phyloP scores from a whole-genome alignment of 2,888 invertebrate genomes.

The Chydorus sphaericus region DNA sequence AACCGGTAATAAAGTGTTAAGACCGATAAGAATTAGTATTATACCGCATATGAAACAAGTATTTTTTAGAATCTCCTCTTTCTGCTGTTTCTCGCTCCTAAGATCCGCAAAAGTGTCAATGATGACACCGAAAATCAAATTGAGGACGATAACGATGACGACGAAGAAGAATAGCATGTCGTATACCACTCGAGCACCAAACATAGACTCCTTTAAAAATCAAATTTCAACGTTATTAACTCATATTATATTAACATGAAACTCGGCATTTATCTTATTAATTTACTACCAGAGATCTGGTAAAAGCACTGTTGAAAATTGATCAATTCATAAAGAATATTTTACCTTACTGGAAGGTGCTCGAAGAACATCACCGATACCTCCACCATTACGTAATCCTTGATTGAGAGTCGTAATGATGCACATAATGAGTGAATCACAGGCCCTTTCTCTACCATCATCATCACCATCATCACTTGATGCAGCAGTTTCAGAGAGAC shows the following conservation, averaged over 20 bases:
- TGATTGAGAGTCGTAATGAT: slow-evolving; percentile 97
- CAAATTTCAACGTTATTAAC: not conserved
- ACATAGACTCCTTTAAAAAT: slow-evolving; percentile 65
- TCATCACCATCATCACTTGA: not conserved
- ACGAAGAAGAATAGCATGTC: slow-evolving; percentile 99
- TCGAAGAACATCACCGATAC: slow-evolving; percentile 95
- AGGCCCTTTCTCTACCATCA: slow-evolving; percentile 63
- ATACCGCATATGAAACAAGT: slow-evolving; percentile 97
- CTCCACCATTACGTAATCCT: slow-evolving; percentile 93
- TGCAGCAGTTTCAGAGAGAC: too few relatives aligned
- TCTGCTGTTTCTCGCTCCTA: slow-evolving; percentile 96
- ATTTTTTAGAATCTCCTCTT: slow-evolving; percentile 92
- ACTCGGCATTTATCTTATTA: too few relatives aligned
- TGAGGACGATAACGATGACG: slow-evolving; percentile 97
- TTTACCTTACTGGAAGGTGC: slow-evolving; percentile 81
- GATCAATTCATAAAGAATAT: not conserved
- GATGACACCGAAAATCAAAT: slow-evolving; percentile 99
- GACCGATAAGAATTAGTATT: not conserved
- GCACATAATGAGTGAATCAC: slow-evolving; percentile 97
- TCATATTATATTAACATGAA: too few relatives aligned
- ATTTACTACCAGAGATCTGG: too few relatives aligned
- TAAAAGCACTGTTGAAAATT: too few relatives aligned
- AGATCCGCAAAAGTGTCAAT: slow-evolving; percentile 99
- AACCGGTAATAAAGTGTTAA: not conserved
- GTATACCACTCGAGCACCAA: slow-evolving; percentile 88